These are phyloP conservation scores for Argyrosomus japonicus DNA, from an alignment of 2,113 vertebrate species.

Conservation along the genomic window DNA sequence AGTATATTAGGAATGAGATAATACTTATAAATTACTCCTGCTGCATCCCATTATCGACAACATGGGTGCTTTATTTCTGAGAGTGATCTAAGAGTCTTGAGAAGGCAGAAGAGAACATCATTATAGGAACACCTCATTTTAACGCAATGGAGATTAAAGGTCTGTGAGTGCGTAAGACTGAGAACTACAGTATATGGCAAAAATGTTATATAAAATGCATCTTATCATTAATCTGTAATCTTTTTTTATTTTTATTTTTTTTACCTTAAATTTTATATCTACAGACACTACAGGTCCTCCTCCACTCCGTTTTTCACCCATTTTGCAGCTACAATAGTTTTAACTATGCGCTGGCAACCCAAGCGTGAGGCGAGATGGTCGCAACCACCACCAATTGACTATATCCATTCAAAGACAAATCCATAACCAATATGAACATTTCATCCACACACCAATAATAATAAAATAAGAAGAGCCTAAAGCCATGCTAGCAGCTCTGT, in stretches of 20 bases:
- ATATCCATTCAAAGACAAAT: not conserved
- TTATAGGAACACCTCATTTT: not conserved
- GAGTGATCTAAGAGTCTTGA: not conserved
- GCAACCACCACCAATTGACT: not conserved
- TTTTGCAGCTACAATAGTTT: too few species aligned
- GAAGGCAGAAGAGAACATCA: not conserved
- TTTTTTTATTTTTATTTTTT: too few species aligned
- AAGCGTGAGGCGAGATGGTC: too few species aligned
- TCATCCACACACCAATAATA: not conserved
- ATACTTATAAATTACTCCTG: slow-evolving; percentile 6
- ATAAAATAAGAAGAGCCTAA: not conserved
- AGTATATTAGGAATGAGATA: slow-evolving; percentile 50
- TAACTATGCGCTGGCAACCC: too few species aligned
- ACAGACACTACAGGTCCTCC: too few species aligned
- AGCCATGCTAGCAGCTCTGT: not conserved
- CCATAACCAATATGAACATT: not conserved
- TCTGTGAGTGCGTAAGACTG: not conserved
- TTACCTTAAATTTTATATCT: too few species aligned
- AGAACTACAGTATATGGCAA: too few species aligned
- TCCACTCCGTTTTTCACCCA: too few species aligned
- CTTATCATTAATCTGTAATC: too few species aligned
- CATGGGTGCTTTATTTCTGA: slow-evolving; percentile 7
- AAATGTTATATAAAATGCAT: too few species aligned
- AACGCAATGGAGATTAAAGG: not conserved
- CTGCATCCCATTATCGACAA: slow-evolving; percentile 8